Evolutionary conservation across 2,113 vertebrate species (phyloP), one percentile per base, ranked within the genome.

Genomic region (Centrocercus urophasianus): DNA sequence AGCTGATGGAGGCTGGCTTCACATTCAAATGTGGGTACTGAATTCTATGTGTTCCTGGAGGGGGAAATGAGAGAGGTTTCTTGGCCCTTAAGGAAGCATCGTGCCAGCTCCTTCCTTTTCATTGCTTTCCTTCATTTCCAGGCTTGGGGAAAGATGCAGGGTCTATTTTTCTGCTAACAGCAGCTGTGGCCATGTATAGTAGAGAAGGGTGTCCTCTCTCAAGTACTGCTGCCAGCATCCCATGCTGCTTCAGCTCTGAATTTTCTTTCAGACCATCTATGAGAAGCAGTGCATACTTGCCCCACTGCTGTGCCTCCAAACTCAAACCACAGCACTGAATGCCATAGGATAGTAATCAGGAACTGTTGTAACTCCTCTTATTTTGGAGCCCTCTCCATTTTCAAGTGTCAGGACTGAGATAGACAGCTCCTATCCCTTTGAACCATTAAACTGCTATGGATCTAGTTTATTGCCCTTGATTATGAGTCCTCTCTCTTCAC

Each of bases 401-500:
- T 63, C 43, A 50, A 79, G 34, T 56, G 75, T 28, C 42, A 76
- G 64, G 32, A 21, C 65, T 85, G 89, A 42, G 63, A 38, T 18
- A 34, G 34, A 27, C 13, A 61, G 64, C 71, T 90, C 43, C 77
- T 27, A 57, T 61, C 25, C 65, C 61, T 90, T 78, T 59, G 64
- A 91, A 70, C 70, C 71, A 80, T 91, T 82, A 87, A 91, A 65
- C 59, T 91, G 84, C 75, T 66, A 4, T 27, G 65, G 59, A 71
- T 82, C 66, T 80, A 61, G 64, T 82, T 83, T 94, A 77, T 47
- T 83, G 76, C 67, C 89, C 91, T 94, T 45, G 74, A 88, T 90
- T 74, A 78, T 30, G 64, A 96, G 80, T 85, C 75, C 85, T 91
- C 32, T 92, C 74, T 94, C 83, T 83, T 95, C 94, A 89, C 83